Evolutionary conservation across 2,113 vertebrate species (phyloP), one percentile per base, ranked within the genome.

Genomic region (Corythornis cristatus): DNA sequence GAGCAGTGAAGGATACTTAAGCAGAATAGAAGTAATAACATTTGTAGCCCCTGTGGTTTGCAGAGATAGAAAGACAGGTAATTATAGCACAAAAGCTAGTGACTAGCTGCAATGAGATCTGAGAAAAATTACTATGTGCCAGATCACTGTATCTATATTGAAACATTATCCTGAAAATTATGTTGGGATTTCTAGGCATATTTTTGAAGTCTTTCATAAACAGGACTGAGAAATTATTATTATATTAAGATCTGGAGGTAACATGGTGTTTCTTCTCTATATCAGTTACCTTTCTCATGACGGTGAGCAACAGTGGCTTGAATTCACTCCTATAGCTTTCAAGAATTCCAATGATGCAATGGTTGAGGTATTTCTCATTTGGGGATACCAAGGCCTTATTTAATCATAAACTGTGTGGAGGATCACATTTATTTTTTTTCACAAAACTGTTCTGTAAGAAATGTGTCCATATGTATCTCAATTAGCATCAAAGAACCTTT

Each of bases 11-110:
- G 71, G 54, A 50, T 33, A 76, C 23, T 91, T 87, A 84, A 82
- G 76, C 54, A 89, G 78, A 93, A 54, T 26, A 91, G 78, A 83
- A 93, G 50, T 82, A 87, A 85, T 87, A 91, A 65, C 67, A 68
- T 82, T 70, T 70, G 67, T 76, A 93, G 67, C 25, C 71, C 82
- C 62, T 70, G 58, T 89, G 85, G 62, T 76, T 87, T 85, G 31
- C 42, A 51, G 78, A 87, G 81, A 45, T 48, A 89, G 45, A 91
- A 79, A 82, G 37, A 53, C 33, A 90, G 76, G 72, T 88, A 86
- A 92, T 93, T 90, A 86, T 67, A 88, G 46, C 46, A 86, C 86
- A 77, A 88, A 81, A 71, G 6, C 71, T 65, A 28, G 64, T 15
- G 68, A 90, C 72, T 70, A 58, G 19, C 42, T 83, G 91, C 33